phyloP scores from a whole-genome alignment of 2,113 vertebrate genomes.

The Mastomys coucha region DNA sequence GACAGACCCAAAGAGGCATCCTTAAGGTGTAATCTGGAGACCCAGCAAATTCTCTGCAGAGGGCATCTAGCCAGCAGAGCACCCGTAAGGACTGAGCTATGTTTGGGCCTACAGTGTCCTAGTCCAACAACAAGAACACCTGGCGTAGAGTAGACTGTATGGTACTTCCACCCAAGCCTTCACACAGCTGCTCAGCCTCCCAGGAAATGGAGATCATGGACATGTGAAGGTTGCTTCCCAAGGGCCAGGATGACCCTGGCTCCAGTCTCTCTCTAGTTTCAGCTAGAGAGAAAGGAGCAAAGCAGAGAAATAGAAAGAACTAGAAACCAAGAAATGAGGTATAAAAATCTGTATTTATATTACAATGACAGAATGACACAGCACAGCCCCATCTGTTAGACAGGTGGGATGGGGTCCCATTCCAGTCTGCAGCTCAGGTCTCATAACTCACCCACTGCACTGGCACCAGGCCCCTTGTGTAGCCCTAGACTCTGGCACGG shows the following conservation, averaged over 20 bases:
- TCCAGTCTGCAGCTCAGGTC: constrained; percentile 7
- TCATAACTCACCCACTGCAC: background rate
- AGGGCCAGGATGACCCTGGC: too few relatives aligned
- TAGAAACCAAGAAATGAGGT: constrained; percentile 83
- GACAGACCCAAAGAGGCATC: too few relatives aligned
- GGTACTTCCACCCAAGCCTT: background rate
- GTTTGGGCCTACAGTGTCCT: background rate
- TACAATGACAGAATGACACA: constrained; percentile 91
- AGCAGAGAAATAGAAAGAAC: background rate
- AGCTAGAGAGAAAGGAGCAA: background rate
- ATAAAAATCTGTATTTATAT: constrained; percentile 95
- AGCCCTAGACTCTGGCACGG: constrained; percentile 88
- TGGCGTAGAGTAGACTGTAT: rapidly evolving
- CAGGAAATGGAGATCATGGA: background rate
- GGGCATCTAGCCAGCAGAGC: background rate
- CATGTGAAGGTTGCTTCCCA: background rate
- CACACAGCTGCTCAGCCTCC: background rate
- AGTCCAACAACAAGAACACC: too few relatives aligned
- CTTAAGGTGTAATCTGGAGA: background rate
- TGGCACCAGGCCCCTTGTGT: constrained; percentile 40
- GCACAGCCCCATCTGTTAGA: constrained; percentile 88
- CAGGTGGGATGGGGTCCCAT: background rate
- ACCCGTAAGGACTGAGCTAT: background rate
- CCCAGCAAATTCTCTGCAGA: background rate
- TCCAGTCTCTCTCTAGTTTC: background rate